Conservation (phyloP, 2,797 vertebrate genomes). For the Peromyscus nudipes region DNA sequence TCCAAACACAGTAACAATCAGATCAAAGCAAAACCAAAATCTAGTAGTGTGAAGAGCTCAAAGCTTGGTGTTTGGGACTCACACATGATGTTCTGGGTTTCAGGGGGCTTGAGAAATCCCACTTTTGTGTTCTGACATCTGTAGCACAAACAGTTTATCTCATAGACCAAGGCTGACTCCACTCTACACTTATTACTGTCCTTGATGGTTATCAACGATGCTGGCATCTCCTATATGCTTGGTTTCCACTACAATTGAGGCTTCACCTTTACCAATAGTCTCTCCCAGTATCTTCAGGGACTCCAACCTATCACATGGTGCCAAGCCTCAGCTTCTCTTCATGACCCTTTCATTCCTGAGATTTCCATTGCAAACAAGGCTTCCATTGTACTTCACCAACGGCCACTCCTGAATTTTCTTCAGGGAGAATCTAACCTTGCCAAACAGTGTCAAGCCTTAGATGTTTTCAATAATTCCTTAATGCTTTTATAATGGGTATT, state of each 20-base stretch:
- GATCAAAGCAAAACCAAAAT: neutral
- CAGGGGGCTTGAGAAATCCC: neutral
- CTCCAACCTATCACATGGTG: neutral
- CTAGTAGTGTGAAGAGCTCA: neutral
- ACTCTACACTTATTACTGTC: no score
- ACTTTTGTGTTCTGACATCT: neutral
- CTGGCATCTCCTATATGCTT: neutral
- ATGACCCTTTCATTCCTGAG: neutral
- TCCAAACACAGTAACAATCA: neutral
- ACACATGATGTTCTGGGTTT: neutral
- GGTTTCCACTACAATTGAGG: neutral
- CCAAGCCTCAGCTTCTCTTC: neutral
- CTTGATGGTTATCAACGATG: neutral
- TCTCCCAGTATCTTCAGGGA: neutral
- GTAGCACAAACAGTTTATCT: no score
- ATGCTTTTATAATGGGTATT: neutral
- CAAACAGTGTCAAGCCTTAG: no score
- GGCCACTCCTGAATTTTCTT: neutral
- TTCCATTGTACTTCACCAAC: neutral
- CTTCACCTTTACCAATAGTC: neutral
- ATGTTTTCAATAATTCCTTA: neutral
- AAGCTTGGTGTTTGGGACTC: neutral
- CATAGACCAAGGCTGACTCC: neutral
- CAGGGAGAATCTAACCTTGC: neutral
- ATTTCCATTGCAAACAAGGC: neutral